phyloP scores from a whole-genome alignment of 2,113 vertebrate species.

The Zapornia atra region DNA sequence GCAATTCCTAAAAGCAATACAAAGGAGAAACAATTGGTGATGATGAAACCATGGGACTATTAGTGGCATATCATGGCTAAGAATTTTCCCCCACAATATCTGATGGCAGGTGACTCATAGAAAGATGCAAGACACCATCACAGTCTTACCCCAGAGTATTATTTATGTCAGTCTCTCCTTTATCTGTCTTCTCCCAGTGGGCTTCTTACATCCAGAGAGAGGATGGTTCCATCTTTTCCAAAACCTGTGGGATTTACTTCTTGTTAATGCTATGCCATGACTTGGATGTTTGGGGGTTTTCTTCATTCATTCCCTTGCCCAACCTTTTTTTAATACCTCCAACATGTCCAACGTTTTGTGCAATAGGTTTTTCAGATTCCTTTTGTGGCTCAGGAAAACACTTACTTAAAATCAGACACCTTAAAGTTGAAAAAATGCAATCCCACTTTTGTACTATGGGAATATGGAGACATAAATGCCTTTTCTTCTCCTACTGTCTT shows the following conservation, averaged over 20 bases:
- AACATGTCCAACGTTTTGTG: background rate
- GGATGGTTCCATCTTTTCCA: background rate
- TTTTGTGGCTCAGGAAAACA: background rate
- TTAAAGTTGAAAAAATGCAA: background rate
- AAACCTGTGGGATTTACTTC: background rate
- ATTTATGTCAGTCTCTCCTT: background rate
- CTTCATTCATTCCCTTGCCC: background rate
- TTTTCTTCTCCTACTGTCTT: background rate
- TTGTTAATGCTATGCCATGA: background rate
- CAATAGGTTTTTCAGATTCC: background rate
- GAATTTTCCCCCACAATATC: background rate
- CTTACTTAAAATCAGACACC: background rate
- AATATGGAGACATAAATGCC: background rate
- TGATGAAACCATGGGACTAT: background rate
- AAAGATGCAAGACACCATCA: background rate
- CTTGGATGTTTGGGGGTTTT: background rate
- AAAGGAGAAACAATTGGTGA: background rate
- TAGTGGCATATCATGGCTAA: background rate
- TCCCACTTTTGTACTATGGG: background rate
- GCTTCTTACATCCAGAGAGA: background rate
- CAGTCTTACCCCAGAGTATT: background rate
- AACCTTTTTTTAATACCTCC: background rate
- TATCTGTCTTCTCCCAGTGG: background rate
- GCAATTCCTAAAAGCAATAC: background rate
- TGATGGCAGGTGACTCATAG: background rate